phyloP scores from a whole-genome alignment of 2,888 invertebrate species.

The Trichogramma dendrolimi region DNA sequence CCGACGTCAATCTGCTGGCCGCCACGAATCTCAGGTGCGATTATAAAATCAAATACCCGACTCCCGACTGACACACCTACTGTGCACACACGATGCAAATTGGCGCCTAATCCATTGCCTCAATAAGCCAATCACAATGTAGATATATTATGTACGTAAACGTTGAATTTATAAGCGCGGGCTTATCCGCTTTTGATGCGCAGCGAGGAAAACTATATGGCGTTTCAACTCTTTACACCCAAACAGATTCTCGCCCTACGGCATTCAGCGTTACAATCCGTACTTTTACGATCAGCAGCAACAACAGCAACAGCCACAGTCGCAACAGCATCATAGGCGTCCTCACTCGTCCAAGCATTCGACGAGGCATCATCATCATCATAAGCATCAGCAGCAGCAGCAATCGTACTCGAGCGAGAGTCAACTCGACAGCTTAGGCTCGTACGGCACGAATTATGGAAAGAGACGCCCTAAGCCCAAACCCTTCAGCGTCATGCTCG shows the following conservation, averaged over 20 bases:
- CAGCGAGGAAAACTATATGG: too few relatives aligned
- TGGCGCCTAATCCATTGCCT: too few relatives aligned
- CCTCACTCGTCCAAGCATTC: conserved; percentile 34
- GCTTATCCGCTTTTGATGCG: background rate
- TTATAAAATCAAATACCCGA: conserved; percentile 27
- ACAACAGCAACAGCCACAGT: conserved; percentile 17
- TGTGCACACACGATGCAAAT: too few relatives aligned
- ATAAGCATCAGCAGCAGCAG: too few relatives aligned
- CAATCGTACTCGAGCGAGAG: conserved; percentile 23
- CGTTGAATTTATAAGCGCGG: too few relatives aligned
- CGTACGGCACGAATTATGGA: conserved; percentile 28
- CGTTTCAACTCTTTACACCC: background rate
- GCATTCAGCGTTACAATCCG: conserved; percentile 42
- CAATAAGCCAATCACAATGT: too few relatives aligned
- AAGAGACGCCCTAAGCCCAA: conserved; percentile 46
- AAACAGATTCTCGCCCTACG: conserved; percentile 44
- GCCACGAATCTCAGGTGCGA: conserved; percentile 51
- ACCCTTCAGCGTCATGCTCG: conserved; percentile 64
- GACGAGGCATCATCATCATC: conserved; percentile 11
- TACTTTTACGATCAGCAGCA: conserved; percentile 38
- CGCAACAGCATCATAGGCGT: conserved; percentile 19
- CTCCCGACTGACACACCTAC: conserved; percentile 40
- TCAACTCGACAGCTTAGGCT: conserved; percentile 35
- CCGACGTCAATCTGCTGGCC: conserved; percentile 71
- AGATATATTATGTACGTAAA: too few relatives aligned